These are phyloP conservation scores for Acholoe squamosa DNA, from an alignment of 2,888 invertebrate genomes.

Conservation along the genomic window DNA sequence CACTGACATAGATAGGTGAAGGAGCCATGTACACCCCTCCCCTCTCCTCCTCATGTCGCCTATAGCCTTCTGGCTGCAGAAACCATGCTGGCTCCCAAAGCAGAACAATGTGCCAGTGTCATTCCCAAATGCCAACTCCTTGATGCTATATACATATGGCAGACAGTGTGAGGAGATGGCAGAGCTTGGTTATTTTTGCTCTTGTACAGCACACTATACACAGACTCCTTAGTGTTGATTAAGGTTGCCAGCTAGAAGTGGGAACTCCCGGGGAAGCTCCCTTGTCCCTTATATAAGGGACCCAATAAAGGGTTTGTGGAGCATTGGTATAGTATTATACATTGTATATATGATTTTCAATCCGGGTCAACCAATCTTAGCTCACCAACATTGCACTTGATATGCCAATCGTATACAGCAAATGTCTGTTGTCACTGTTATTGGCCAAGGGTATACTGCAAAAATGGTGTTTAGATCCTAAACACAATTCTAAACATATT, in stretches of 20 bases:
- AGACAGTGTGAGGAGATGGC: background rate
- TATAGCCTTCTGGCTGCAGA: background rate
- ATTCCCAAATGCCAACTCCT: background rate
- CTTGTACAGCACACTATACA: background rate
- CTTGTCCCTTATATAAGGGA: too few relatives aligned
- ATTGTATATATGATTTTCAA: too few relatives aligned
- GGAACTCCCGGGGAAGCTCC: too few relatives aligned
- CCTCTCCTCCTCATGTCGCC: background rate
- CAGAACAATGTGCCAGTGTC: slow-evolving; percentile 3
- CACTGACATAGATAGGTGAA: background rate
- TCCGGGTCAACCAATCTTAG: too few relatives aligned
- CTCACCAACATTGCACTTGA: too few relatives aligned
- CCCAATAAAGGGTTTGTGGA: too few relatives aligned
- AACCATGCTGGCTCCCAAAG: background rate
- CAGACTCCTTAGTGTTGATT: background rate
- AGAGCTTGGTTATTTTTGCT: background rate
- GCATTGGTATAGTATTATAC: too few relatives aligned
- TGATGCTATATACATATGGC: background rate
- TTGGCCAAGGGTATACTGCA: too few relatives aligned
- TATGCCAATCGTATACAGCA: too few relatives aligned
- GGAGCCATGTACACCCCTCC: background rate
- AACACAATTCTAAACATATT: too few relatives aligned
- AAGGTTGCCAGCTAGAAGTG: background rate
- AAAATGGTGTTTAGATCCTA: too few relatives aligned
- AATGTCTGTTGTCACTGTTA: too few relatives aligned